A percentile compares a stretch with the other conserved stretches of the same genome.
Conservation (phyloP, 2,797 vertebrate species). For the Onychomys torridus region DNA sequence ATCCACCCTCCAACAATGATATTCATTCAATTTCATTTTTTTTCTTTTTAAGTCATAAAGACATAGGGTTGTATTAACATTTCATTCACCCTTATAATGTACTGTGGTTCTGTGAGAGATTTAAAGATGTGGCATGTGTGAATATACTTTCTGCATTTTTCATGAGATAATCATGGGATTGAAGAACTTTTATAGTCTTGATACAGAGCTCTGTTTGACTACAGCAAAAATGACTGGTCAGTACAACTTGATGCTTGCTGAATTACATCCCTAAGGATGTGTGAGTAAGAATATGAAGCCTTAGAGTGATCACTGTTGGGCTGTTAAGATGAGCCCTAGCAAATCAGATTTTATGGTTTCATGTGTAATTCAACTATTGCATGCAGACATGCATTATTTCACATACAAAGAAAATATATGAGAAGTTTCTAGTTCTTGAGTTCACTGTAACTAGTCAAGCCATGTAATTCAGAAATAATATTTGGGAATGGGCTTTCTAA, state of each 20-base stretch:
- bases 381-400: conserved; percentile 34
- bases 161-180: conserved; percentile 44
- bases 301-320: not conserved
- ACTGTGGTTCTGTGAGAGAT: conserved; percentile 15
- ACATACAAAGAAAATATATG: conserved; percentile 45
- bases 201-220: conserved; percentile 30
- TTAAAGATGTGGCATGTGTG: conserved; percentile 46
- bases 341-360: conserved; percentile 48
- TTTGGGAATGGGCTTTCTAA: conserved; percentile 16
- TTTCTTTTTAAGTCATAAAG: conserved; percentile 61
- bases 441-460: not conserved
- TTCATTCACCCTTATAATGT: conserved; percentile 56
- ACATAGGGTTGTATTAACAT: conserved; percentile 45
- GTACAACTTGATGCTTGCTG: not conserved
- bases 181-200: conserved; percentile 53
- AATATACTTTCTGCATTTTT: conserved; percentile 61
- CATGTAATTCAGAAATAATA: conserved; percentile 23
- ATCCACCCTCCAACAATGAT: conserved; percentile 5
- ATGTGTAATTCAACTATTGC: conserved; percentile 34
- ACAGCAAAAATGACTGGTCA: conserved; percentile 9
- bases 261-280: not conserved
- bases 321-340: not conserved
- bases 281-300: not conserved
- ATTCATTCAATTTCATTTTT: conserved; percentile 56
- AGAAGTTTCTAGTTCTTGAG: conserved; percentile 22